These are phyloP conservation scores for Drosophila paracracens DNA, from an alignment of 2,888 invertebrate genomes.

Conservation along the genomic window DNA sequence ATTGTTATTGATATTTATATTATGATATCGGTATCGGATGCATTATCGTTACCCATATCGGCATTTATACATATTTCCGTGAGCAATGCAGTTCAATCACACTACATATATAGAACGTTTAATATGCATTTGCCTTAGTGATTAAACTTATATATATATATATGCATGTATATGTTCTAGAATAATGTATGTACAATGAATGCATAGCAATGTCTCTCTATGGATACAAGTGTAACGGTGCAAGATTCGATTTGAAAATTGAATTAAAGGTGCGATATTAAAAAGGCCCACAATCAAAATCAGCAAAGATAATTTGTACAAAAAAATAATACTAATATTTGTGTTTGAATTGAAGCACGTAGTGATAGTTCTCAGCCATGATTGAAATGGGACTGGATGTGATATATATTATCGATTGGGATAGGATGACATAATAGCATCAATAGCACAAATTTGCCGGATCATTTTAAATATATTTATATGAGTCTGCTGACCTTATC, in stretches of 20 bases:
- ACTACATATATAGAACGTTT: slow-evolving; percentile 5
- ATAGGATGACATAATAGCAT: background rate
- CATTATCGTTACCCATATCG: slow-evolving; percentile 2
- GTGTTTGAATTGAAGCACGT: slow-evolving; percentile 4
- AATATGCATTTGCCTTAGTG: slow-evolving; percentile 9
- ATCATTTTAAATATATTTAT: background rate
- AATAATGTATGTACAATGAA: slow-evolving; percentile 18
- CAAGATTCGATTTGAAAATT: slow-evolving; percentile 22
- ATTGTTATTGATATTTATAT: background rate
- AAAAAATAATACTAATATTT: slow-evolving; percentile 2
- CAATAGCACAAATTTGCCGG: background rate
- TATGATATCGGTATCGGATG: slow-evolving; percentile 6
- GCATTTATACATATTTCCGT: slow-evolving; percentile 2
- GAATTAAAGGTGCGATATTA: slow-evolving; percentile 18
- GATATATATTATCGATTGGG: background rate
- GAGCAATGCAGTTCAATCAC: slow-evolving; percentile 12
- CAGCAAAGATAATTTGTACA: slow-evolving; percentile 23
- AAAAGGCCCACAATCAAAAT: slow-evolving; percentile 26
- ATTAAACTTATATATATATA: slow-evolving; percentile 13
- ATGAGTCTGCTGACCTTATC: background rate
- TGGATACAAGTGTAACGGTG: slow-evolving; percentile 28
- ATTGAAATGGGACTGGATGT: slow-evolving; percentile 10
- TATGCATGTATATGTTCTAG: slow-evolving; percentile 13
- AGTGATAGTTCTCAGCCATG: background rate
- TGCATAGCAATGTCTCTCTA: slow-evolving; percentile 24